A percentile compares a stretch with the other conserved stretches of the same genome.
phyloP scores from a whole-genome alignment of 35 echinoderm and acorn worm genomes.

The Eucidaris tribuloides region DNA sequence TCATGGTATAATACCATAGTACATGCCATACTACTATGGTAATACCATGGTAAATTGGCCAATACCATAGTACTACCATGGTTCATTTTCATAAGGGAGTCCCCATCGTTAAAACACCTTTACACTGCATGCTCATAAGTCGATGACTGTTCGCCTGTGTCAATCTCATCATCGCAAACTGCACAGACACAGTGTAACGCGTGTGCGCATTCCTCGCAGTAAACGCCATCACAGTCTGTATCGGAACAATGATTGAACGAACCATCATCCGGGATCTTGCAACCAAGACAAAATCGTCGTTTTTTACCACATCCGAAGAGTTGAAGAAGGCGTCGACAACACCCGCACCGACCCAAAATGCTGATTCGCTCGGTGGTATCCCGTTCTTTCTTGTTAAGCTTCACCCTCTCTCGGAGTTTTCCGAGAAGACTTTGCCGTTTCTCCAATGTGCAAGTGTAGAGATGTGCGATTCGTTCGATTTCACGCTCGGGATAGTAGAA shows the following conservation, averaged over 20 bases:
- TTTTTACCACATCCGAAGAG: no score
- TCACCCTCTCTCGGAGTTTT: conserved; percentile 35
- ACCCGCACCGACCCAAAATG: no score
- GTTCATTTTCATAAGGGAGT: no score
- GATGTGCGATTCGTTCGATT: conserved; percentile 53
- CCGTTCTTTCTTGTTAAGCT: conserved; percentile 54
- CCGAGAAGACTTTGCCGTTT: conserved; percentile 56
- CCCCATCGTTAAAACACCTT: no score
- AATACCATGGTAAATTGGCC: no score
- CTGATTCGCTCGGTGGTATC: conserved; percentile 57
- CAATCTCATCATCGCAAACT: conserved; percentile 28
- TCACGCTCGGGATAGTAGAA: conserved; percentile 89
- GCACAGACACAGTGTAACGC: conserved; percentile 36
- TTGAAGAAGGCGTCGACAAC: no score
- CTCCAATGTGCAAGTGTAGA: conserved; percentile 72
- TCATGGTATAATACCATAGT: no score
- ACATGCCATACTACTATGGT: no score
- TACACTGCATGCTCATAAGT: no score
- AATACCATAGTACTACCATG: no score
- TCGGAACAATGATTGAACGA: conserved; percentile 44
- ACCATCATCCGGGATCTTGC: conserved; percentile 41
- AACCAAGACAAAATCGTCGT: conserved; percentile 78
- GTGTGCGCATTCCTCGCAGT: conserved; percentile 63
- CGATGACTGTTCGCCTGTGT: conserved; percentile 18
- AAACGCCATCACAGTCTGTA: conserved; percentile 48